phyloP scores from a whole-genome alignment of 2,113 vertebrate genomes.

The Polyodon spathula region DNA sequence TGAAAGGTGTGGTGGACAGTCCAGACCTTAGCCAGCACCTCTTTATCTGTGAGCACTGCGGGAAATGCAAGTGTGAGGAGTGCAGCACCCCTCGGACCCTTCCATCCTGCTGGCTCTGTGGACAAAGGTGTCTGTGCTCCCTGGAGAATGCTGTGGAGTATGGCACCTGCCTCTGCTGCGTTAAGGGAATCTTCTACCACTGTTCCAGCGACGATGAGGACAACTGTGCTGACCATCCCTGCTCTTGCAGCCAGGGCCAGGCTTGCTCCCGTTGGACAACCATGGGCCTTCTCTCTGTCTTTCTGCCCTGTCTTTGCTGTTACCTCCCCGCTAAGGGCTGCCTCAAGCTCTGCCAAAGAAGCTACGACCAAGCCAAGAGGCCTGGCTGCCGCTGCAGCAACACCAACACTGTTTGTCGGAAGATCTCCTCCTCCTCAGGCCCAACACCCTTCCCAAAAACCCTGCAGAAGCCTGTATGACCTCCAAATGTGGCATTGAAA shows the following conservation, averaged over 20 bases:
- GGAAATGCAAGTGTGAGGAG: conserved; percentile 80
- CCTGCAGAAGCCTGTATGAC: conserved; percentile 91
- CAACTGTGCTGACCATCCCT: conserved; percentile 90
- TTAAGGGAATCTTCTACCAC: conserved; percentile 95
- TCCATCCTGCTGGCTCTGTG: conserved; percentile 89
- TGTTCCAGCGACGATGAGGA: conserved; percentile 95
- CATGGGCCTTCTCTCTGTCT: conserved; percentile 79
- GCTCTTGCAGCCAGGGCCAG: conserved; percentile 71
- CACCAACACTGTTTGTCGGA: conserved; percentile 92
- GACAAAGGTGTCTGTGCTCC: conserved; percentile 89
- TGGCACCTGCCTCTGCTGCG: conserved; percentile 86
- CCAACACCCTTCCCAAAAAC: conserved; percentile 73
- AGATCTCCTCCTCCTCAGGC: conserved; percentile 73
- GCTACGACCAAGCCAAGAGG: conserved; percentile 74
- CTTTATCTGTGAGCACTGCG: conserved; percentile 86
- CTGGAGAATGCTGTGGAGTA: conserved; percentile 81
- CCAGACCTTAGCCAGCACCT: conserved; percentile 56
- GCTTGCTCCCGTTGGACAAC: conserved; percentile 84
- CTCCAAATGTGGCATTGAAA: conserved; percentile 28
- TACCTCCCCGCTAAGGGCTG: conserved; percentile 88
- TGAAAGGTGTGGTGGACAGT: conserved; percentile 56
- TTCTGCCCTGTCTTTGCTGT: conserved; percentile 97
- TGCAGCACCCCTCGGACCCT: conserved; percentile 76
- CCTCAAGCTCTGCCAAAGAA: conserved; percentile 81
- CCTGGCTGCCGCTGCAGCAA: conserved; percentile 93